Percentiles rank a stretch among this genome's conserved stretches.
phyloP scores from a whole-genome alignment of 2,797 vertebrate species.

The Phyllotis vaccarum region DNA sequence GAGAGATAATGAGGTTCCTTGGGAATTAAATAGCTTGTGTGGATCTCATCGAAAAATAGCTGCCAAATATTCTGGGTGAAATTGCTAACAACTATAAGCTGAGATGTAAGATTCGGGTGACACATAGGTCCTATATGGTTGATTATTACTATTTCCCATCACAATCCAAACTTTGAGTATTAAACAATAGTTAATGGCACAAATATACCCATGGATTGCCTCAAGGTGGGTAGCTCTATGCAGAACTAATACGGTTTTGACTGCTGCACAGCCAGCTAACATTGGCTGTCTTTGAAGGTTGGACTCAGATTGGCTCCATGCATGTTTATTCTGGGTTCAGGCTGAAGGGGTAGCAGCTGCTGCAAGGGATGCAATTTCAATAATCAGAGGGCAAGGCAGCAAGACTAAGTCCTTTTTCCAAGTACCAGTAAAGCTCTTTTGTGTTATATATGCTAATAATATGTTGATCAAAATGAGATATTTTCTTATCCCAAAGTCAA shows the following conservation, averaged over 20 bases:
- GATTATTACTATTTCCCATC: not conserved
- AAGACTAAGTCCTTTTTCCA: not conserved
- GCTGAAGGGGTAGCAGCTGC: not conserved
- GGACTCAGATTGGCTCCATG: not conserved
- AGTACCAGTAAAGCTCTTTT: not conserved
- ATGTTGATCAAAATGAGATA: not conserved
- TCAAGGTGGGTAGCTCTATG: not conserved
- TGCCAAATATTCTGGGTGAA: not conserved
- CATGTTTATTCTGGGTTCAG: not conserved
- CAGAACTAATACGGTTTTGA: not conserved
- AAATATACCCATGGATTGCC: not conserved
- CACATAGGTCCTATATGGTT: not conserved
- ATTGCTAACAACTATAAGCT: not conserved
- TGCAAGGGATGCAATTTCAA: not conserved
- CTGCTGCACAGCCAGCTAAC: no score
- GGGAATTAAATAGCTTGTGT: not conserved
- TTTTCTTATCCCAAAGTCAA: slow-evolving; percentile 1
- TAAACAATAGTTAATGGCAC: not conserved
- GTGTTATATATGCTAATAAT: not conserved
- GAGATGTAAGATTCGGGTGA: not conserved
- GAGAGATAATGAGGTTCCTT: not conserved
- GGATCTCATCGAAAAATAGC: not conserved
- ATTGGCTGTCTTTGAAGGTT: not conserved
- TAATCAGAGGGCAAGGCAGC: not conserved
- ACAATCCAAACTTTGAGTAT: not conserved